phyloP scores from a whole-genome alignment of 1,140 invertebrate species.

The Pentalonia nigronervosa region DNA sequence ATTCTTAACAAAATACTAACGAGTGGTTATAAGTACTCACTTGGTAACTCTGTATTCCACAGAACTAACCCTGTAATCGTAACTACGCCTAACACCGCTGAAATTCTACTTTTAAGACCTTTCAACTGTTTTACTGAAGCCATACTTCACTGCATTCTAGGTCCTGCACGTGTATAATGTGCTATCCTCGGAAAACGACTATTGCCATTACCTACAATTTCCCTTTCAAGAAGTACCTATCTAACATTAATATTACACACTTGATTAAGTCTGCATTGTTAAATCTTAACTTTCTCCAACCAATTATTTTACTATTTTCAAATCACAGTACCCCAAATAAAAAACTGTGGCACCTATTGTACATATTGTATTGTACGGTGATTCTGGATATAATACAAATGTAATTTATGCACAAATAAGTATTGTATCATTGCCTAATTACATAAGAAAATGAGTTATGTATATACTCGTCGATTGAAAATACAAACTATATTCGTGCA shows the following conservation, averaged over 20 bases:
- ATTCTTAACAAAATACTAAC: neutral
- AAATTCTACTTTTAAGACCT: constrained; percentile 38
- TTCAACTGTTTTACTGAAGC: constrained; percentile 1
- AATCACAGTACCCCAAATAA: neutral
- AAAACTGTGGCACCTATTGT: neutral
- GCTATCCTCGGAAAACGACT: neutral
- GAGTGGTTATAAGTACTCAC: constrained; percentile 58
- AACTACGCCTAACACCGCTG: constrained; percentile 60
- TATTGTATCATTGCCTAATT: neutral
- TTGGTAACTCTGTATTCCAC: constrained; percentile 61
- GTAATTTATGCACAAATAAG: neutral
- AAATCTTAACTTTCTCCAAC: neutral
- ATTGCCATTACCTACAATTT: neutral
- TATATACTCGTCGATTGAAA: neutral
- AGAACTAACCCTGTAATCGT: constrained; percentile 60
- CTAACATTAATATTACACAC: neutral
- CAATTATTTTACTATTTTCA: neutral
- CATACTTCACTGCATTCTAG: constrained; percentile 14
- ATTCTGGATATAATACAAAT: neutral
- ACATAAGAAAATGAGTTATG: neutral
- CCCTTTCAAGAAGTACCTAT: neutral
- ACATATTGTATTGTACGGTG: neutral
- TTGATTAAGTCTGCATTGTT: constrained; percentile 5
- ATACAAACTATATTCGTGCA: neutral
- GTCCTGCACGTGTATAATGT: neutral